Evolutionary conservation across 2,888 invertebrate genomes (phyloP).

Genomic region (Fissipunctia ypsillon): DNA sequence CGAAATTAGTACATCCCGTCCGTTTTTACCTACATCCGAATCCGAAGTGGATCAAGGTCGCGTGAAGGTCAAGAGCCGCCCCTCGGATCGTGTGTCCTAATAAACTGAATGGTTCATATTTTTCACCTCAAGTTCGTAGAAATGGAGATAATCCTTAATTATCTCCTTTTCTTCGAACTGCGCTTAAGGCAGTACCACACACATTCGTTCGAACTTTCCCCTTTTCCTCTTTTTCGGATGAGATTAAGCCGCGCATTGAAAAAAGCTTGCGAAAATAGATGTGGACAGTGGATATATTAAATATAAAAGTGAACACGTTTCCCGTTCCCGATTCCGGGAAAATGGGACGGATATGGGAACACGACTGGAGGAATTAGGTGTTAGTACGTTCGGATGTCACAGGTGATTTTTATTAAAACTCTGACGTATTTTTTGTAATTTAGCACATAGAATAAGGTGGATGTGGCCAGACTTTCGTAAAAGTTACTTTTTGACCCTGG

Average conservation of each 20-base stretch:
- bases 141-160: no score
- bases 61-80: slow-evolving; percentile 47
- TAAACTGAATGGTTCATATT: slow-evolving; percentile 37
- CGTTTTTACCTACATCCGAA: slow-evolving; percentile 32
- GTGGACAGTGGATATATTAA: background rate
- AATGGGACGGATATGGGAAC: background rate
- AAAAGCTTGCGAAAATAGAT: slow-evolving; percentile 1
- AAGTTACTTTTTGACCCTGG: background rate
- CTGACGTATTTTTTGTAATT: background rate
- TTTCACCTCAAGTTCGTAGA: slow-evolving; percentile 7
- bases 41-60: slow-evolving; percentile 51
- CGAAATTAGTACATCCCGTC: background rate
- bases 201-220: background rate
- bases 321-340: background rate
- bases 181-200: background rate
- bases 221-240: background rate
- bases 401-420: no score
- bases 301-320: slow-evolving; percentile 21
- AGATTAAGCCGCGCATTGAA: slow-evolving; percentile 1
- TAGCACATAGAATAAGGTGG: background rate
- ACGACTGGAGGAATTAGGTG: background rate
- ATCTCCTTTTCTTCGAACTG: background rate
- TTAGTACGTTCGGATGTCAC: slow-evolving; percentile 1
- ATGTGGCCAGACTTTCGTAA: no score
- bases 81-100: slow-evolving; percentile 37